Conservation (phyloP, 2,797 vertebrate species). For the Anas georgica region DNA sequence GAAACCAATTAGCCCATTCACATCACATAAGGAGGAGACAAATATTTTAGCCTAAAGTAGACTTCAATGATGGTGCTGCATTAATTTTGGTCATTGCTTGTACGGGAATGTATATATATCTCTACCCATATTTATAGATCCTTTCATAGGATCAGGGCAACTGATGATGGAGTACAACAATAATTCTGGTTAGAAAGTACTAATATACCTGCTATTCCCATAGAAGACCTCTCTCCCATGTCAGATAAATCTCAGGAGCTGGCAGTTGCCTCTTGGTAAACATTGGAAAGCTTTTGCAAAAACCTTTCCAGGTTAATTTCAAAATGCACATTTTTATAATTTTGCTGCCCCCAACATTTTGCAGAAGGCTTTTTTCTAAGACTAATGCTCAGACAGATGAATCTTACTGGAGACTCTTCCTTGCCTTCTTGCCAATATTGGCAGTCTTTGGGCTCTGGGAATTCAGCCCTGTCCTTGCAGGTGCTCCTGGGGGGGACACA, state of each 20-base stretch:
- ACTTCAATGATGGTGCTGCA: neutral
- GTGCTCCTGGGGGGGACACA: neutral
- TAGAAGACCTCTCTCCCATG: neutral
- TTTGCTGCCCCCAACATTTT: neutral
- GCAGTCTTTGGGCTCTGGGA: neutral
- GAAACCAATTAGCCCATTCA: neutral
- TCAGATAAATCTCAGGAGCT: neutral
- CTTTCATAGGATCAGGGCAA: neutral
- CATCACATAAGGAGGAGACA: neutral
- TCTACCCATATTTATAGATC: accelerated
- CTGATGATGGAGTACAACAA: neutral
- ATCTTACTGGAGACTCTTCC: neutral
- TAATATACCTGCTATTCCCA: neutral
- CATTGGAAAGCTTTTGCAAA: neutral
- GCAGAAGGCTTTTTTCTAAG: neutral
- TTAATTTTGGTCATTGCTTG: neutral
- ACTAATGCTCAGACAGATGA: neutral
- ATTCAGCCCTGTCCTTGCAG: neutral
- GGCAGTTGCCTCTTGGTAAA: neutral
- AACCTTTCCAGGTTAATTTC: neutral
- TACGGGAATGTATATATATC: neutral
- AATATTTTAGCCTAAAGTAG: neutral
- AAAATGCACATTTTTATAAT: neutral
- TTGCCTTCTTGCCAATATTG: neutral
- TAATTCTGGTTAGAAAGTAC: neutral